Evolutionary conservation across 2,113 vertebrate species (phyloP).

Genomic region (Corvus hawaiiensis): DNA sequence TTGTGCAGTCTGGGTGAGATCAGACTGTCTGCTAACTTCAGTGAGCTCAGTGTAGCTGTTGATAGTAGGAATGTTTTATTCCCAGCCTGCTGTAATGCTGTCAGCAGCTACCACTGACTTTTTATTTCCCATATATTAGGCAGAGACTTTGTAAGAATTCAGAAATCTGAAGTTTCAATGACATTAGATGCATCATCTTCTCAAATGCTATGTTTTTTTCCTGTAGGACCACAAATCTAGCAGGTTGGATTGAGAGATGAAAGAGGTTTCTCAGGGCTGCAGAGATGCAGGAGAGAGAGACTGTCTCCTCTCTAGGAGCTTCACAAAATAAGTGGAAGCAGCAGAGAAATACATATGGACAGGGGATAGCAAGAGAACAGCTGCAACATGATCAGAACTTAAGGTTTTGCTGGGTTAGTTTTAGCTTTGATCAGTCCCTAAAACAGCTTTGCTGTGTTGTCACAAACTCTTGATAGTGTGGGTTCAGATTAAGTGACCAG

Average conservation of each 20-base stretch:
- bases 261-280: neutral
- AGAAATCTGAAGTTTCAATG: neutral
- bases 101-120: slow-evolving; percentile 12
- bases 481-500: neutral
- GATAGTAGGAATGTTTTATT: slow-evolving; percentile 8
- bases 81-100: neutral
- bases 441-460: neutral
- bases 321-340: neutral
- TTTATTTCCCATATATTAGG: slow-evolving; percentile 15
- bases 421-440: neutral
- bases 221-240: neutral
- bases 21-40: neutral
- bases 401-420: neutral
- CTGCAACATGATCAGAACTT: neutral
- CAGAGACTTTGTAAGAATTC: neutral
- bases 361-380: neutral
- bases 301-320: neutral
- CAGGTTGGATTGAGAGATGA: neutral
- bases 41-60: slow-evolving; percentile 5
- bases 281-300: neutral
- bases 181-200: neutral
- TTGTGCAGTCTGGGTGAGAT: slow-evolving; percentile 1
- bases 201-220: neutral
- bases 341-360: neutral
- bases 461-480: neutral